Evolutionary conservation across 2,888 invertebrate species (phyloP), one percentile per base, ranked within the genome.

Genomic region (Nyleta sp.): DNA sequence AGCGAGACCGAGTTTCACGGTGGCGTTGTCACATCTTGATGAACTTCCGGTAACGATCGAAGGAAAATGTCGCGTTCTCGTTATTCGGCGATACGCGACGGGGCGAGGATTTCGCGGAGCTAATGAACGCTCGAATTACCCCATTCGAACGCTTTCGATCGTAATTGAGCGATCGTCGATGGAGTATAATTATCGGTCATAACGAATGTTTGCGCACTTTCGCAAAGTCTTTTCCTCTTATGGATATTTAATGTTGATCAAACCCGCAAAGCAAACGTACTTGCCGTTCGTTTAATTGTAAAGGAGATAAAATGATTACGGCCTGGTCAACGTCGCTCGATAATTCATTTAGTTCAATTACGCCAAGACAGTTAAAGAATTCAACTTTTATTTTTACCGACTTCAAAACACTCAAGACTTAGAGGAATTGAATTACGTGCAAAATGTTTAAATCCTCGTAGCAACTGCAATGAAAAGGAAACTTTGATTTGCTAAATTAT

Each of bases 21-120:
- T 88, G 86, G 87, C 89, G 90, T 90, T 90, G 90, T 90, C 90
- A 89, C 90, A 90, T 90, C 90, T 90, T 90, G 90, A 90, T 90
- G 90, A 90, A 90, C 88, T 89, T 90, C 87, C 88, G 87, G 89
- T 89, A 88, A 90, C 88, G 89, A 89, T 89, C 89, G 86, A 72
- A 82, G 84, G 83, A 83, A 81, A 87, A 89, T 85, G 85, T 84
- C 84, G 80, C 71, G 65, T 70, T 79, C 82, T 81, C 82, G 83
- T 80, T 83, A 81, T 72, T 65, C 64, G 50, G 60, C 33, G 57
- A 60, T 42, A 24, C 68, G 71, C 57, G 53, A 72, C 8, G 65
- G 46, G 42, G 76, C 42, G 48, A 64, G 48, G 48, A 76, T 76
- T 76, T 73, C 73, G 70, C 31, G 53, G 38, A 46, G 73, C 74